phyloP scores from a whole-genome alignment of 2,888 invertebrate genomes.

The Monopis laevigella region DNA sequence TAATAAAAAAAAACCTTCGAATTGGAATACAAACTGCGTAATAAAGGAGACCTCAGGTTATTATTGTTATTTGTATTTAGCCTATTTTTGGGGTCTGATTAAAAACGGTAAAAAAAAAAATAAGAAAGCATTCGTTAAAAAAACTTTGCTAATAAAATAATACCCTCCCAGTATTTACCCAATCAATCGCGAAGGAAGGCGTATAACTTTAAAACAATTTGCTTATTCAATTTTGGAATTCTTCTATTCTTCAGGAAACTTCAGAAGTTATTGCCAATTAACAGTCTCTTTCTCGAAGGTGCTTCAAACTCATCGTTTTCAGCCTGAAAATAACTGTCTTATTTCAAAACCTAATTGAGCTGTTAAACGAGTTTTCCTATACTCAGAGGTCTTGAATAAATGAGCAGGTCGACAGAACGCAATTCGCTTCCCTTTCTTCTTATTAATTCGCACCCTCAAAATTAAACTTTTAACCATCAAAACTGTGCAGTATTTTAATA shows the following conservation, averaged over 20 bases:
- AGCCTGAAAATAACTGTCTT: constrained; percentile 11
- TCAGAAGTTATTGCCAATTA: constrained; percentile 6
- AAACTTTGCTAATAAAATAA: constrained; percentile 3
- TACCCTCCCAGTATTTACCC: too few species aligned
- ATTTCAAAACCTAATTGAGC: constrained; percentile 18
- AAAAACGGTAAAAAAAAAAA: too few species aligned
- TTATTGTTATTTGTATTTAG: too few species aligned
- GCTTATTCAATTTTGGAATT: not conserved
- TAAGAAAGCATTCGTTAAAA: constrained; percentile 8
- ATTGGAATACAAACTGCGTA: too few species aligned
- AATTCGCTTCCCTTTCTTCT: constrained; percentile 13
- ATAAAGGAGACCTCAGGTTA: too few species aligned
- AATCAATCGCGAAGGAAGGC: not conserved
- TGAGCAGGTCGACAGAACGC: constrained; percentile 7
- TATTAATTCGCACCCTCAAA: constrained; percentile 26
- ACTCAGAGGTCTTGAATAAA: constrained; percentile 15
- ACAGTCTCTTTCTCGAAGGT: constrained; percentile 14
- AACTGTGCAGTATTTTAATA: constrained; percentile 23
- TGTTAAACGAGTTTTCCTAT: constrained; percentile 17
- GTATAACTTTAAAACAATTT: not conserved
- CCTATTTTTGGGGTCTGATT: too few species aligned
- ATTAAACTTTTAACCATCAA: not conserved
- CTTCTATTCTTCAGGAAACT: not conserved
- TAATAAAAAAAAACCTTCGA: too few species aligned
- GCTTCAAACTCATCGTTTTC: constrained; percentile 13